A percentile compares a stretch with the other conserved stretches of the same genome.
phyloP scores from a whole-genome alignment of 2,113 vertebrate genomes.

The Uria aalge region DNA sequence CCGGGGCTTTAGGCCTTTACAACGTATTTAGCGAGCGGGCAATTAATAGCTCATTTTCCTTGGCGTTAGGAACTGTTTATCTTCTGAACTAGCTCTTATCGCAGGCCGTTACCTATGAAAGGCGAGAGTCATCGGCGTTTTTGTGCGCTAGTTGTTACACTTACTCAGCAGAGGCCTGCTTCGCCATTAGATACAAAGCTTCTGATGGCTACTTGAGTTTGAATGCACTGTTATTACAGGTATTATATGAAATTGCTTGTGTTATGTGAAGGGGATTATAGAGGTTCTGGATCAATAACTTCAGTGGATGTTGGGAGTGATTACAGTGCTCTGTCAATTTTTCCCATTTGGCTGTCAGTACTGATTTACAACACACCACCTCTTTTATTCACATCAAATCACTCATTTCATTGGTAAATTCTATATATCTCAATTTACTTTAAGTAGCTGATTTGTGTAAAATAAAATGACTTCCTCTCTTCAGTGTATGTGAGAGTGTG shows the following conservation, averaged over 20 bases:
- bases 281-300: conserved; percentile 97
- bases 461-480: conserved; percentile 80
- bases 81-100: conserved; percentile 76
- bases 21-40: conserved; percentile 73
- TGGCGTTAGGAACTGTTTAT: conserved; percentile 76
- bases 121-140: conserved; percentile 65
- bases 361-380: conserved; percentile 83
- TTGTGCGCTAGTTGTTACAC: conserved; percentile 72
- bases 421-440: conserved; percentile 86
- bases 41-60: conserved; percentile 83
- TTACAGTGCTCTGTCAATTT: conserved; percentile 94
- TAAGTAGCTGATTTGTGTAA: conserved; percentile 87
- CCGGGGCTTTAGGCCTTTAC: conserved; percentile 61
- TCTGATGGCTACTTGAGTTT: conserved; percentile 91
- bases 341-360: conserved; percentile 86
- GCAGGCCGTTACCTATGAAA: conserved; percentile 71
- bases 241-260: conserved; percentile 97
- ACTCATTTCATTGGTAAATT: conserved; percentile 86
- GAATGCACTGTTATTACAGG: conserved; percentile 95
- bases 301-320: conserved; percentile 92
- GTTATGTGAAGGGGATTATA: conserved; percentile 95
- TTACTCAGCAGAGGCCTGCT: conserved; percentile 79
- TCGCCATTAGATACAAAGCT: conserved; percentile 85
- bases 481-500: background rate
- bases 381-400: conserved; percentile 86